phyloP scores from a whole-genome alignment of 2,888 invertebrate species.

The Dione juno region DNA sequence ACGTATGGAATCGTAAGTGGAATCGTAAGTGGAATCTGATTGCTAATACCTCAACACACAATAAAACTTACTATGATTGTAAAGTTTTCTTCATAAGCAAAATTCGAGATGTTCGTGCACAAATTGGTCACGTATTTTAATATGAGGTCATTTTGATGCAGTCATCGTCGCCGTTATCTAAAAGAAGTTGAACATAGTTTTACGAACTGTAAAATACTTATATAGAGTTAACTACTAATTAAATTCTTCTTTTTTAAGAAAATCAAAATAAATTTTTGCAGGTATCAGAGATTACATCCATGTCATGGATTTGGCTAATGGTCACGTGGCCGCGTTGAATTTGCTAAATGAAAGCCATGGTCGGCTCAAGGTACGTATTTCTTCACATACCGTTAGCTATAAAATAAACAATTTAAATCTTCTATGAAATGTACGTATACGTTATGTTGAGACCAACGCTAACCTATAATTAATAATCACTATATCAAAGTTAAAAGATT shows the following conservation, averaged over 20 bases:
- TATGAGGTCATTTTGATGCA: slow-evolving; percentile 8
- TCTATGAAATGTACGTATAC: too few species aligned
- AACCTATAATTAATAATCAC: not conserved
- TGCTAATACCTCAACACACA: not conserved
- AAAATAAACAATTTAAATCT: not conserved
- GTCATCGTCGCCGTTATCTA: not conserved
- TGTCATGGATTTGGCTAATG: slow-evolving; percentile 95
- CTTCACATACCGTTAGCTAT: not conserved
- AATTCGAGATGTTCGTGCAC: not conserved
- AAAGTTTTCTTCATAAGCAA: not conserved
- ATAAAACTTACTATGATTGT: not conserved
- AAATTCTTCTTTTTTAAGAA: too few species aligned
- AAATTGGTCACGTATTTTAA: slow-evolving; percentile 5
- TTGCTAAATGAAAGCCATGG: slow-evolving; percentile 87
- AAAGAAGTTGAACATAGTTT: too few species aligned
- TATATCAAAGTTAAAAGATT: not conserved
- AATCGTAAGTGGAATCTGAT: too few species aligned
- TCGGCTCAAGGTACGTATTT: slow-evolving; percentile 82
- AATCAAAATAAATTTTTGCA: slow-evolving; percentile 58
- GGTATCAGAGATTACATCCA: slow-evolving; percentile 98
- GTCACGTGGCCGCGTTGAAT: slow-evolving; percentile 96
- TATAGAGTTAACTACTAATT: too few species aligned
- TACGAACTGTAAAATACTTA: too few species aligned
- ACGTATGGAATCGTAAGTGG: too few species aligned
- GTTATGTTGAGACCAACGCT: not conserved